Evolutionary conservation across 2,888 invertebrate species (phyloP), one percentile per base, ranked within the genome.

Genomic region (Ophonus ardosiacus): DNA sequence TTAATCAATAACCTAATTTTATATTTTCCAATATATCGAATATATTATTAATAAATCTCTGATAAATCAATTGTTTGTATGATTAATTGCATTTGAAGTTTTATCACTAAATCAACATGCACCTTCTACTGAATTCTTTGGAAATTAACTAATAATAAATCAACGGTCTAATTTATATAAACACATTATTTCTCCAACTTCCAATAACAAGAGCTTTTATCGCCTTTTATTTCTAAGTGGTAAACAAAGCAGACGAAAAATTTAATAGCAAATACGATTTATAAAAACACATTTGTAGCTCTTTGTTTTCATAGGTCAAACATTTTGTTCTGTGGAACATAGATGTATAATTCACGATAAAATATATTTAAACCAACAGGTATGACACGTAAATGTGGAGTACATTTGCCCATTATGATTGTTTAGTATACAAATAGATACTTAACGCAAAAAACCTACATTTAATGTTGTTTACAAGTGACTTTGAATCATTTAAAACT

Each of bases 231-330:
- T 74, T 43, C 71, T 7, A 74, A 17, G 18, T 18, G 40, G 40
- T 43, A 43, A 17, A 43, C 18, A 74, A 17, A 68, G 38, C 24
- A 38, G 24, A 8, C 38, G n/a, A 31, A 68, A 65, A 31, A 68
- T 24, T 15, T 63, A 31, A 8, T 24, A n/a, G 15, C 0, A 15
- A 15, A 38, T 17, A 68, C 15, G 31, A 10, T 38, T 63, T 63
- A 13, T 74, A 18, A 43, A 74, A 74, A 74, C 18, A 43, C 71
- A 43, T 40, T 74, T 80, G 78, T 81, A 6, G 40, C 84, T 24
- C 86, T 83, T 15, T 86, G 65, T 15, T 78, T 6, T 63, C 63
- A 51, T 63, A 78, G 74, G 18, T 21, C 13, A 78, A 78, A 78
- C 15, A 78, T 56, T 21, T 78, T 31, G 40, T 74, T 74, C 13